Evolutionary conservation across 2,888 invertebrate genomes (phyloP), one percentile per base, ranked within the genome.

Genomic region (Tiphia femorata): DNA sequence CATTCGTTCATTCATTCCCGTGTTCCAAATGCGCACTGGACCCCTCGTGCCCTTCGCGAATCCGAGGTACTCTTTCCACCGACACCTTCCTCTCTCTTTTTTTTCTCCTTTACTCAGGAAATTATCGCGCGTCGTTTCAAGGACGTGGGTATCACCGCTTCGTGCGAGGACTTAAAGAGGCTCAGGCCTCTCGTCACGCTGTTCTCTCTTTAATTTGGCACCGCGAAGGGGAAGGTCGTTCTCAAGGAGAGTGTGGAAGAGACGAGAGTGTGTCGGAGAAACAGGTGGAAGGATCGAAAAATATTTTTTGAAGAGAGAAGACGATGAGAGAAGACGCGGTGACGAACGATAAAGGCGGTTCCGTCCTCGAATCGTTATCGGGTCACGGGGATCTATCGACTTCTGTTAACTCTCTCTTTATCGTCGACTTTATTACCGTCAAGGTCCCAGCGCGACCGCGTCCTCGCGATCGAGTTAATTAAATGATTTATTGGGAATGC

Each of bases 101-200:
- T n/a, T n/a, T n/a, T n/a, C n/a, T n/a, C n/a, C n/a, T n/a, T n/a
- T n/a, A n/a, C n/a, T n/a, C n/a, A n/a, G 33, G 14, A 33, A 33
- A 14, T 33, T 33, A 33, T 33, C 33, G 33, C 12, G 14, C 12
- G 33, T 33, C 33, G 33, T 33, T 33, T 14, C 33, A 33, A 33
- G 33, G 33, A 14, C 33, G 33, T 14, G 12, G 4, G 8, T 33
- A 14, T n/a, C 14, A 33, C 33, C 33, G 33, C 33, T n/a, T n/a
- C n/a, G 33, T n/a, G 14, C 33, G 33, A 33, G 33, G 12, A 33
- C 33, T 33, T 33, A 33, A 33, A 33, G n/a, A n/a, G 33, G 33
- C 33, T n/a, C n/a, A n/a, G n/a, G n/a, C n/a, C n/a, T n/a, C n/a
- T n/a, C 33, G 33, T 33, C 33, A 33, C 33, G 33, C 33, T 33